These are phyloP conservation scores for Caenorhabditis brenneri DNA, from an alignment of 1,140 invertebrate genomes.

Conservation along the genomic window DNA sequence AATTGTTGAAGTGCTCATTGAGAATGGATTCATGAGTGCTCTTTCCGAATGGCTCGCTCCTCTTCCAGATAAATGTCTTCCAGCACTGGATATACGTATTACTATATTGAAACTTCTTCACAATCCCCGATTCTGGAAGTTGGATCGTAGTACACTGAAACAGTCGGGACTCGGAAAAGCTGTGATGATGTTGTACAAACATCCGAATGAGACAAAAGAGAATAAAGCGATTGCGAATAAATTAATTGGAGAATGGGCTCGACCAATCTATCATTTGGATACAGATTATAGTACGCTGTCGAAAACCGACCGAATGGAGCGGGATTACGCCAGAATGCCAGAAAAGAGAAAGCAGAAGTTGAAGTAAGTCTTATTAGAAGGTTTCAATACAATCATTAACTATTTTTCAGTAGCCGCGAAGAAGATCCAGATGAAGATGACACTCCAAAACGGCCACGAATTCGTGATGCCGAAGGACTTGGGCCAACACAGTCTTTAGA, in stretches of 20 bases:
- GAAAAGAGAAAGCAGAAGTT: constrained; percentile 72
- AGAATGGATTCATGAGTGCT: constrained; percentile 68
- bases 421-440: constrained; percentile 56
- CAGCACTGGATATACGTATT: constrained; percentile 88
- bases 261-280: constrained; percentile 70
- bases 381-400: not conserved
- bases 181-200: constrained; percentile 98
- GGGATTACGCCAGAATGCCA: constrained; percentile 87
- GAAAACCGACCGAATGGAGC: constrained; percentile 81
- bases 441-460: constrained; percentile 2
- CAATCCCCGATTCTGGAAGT: constrained; percentile 56
- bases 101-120: constrained; percentile 80
- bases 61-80: constrained; percentile 92
- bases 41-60: constrained; percentile 84
- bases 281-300: constrained; percentile 84
- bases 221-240: constrained; percentile 88
- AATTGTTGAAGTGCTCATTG: constrained; percentile 64
- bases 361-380: not conserved
- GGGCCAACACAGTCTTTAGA: constrained; percentile 72
- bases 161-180: constrained; percentile 87
- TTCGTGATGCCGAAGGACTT: constrained; percentile 47
- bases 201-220: constrained; percentile 92
- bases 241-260: constrained; percentile 79
- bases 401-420: constrained; percentile 42
- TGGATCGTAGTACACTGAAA: constrained; percentile 76